Evolutionary conservation across 2,113 vertebrate species (phyloP).

Genomic region (Scolopax mira): DNA sequence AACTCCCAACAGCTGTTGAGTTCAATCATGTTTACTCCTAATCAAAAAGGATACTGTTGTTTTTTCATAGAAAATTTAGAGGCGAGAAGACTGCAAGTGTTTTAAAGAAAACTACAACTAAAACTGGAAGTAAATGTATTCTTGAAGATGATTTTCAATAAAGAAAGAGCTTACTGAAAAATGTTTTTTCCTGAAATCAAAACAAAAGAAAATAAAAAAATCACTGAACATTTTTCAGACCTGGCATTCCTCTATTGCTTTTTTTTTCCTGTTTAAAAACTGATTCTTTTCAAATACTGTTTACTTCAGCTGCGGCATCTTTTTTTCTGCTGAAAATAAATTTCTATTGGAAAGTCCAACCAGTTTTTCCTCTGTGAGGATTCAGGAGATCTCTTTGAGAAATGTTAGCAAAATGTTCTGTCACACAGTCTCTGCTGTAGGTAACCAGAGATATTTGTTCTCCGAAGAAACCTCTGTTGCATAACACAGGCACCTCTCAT

Average conservation of each 20-base stretch:
- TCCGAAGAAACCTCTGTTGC: neutral
- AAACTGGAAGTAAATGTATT: neutral
- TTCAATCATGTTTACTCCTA: neutral
- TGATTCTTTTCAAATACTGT: neutral
- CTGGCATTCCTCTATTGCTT: neutral
- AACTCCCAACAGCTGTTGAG: conserved; percentile 40
- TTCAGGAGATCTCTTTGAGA: neutral
- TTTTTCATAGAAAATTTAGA: neutral
- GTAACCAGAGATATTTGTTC: neutral
- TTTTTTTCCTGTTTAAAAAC: neutral
- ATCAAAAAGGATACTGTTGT: neutral
- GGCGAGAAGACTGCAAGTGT: neutral
- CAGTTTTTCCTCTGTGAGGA: neutral
- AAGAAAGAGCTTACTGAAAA: neutral
- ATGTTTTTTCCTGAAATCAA: neutral
- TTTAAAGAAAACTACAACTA: neutral
- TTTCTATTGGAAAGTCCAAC: neutral
- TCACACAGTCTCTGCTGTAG: neutral
- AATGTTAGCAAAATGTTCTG: neutral
- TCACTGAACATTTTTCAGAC: neutral
- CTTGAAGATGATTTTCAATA: conserved; percentile 15
- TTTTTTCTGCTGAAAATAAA: conserved; percentile 14
- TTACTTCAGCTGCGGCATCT: neutral
- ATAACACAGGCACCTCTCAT: neutral
- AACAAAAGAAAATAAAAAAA: neutral